Base-by-base conservation (phyloP, 2,888 invertebrate genomes). In the Tyria jacobaeae region DNA sequence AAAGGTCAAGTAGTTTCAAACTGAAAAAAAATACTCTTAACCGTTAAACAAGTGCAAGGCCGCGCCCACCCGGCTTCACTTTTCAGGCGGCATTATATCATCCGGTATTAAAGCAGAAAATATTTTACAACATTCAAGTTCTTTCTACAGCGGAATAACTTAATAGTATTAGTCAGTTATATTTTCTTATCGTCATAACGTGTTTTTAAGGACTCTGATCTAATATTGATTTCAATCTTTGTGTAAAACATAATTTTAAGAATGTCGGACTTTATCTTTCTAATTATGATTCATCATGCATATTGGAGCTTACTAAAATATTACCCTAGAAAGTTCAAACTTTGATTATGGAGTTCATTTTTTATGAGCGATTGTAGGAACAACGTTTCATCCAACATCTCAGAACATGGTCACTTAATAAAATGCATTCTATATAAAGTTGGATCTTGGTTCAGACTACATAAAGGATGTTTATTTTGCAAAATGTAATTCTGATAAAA, bases 71-170 rank as follows among this genome's bases (percentile, higher is more conserved):
- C 81, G 82, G 79, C 86, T 87, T 85, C 84, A 88, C 87, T 82
- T 87, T 90, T 88, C 85, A 89, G 87, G 80, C 86, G 83, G 83
- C 83, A 87, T 88, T 87, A 87, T 86, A 86, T 87, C 87, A 86
- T 85, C 84, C 85, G 82, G 84, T 85, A 86, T 83, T 85, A 84
- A 83, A 79, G 78, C 76, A 64, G 69, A 62, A 72, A 80, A 82
- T 82, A 84, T 83, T 78, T 79, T 73, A 70, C 76, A 80, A 80
- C 80, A 65, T 68, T 73, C 74, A 70, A 66, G 71, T 64, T 70
- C 69, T 69, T 70, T 79, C 73, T 74, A 78, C 4, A 31, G 27
- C 27, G 27, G 27, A 31, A 31, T 7, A 76, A 80, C 84, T 75
- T 83, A 78, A 68, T 54, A 60, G 71, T 74, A 71, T 76, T 71